Conservation (phyloP, 2,888 invertebrate genomes). For the Meandrusa payeni region DNA sequence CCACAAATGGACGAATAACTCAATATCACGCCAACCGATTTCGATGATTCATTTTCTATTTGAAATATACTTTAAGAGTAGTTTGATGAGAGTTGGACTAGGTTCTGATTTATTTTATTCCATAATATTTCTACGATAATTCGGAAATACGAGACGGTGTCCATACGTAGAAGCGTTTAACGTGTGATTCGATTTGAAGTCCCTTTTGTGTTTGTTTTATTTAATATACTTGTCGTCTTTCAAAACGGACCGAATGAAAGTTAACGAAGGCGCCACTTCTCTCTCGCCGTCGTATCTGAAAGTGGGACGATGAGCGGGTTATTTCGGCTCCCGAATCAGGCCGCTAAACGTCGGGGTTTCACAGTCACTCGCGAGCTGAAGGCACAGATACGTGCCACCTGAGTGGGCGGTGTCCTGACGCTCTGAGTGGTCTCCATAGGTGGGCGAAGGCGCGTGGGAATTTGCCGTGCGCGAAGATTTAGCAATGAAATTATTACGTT, state of each 20-base stretch:
- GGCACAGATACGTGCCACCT: conserved; percentile 52
- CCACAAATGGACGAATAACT: too few relatives aligned
- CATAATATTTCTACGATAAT: too few relatives aligned
- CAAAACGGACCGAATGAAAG: conserved; percentile 1
- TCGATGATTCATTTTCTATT: too few relatives aligned
- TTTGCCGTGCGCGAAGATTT: conserved; percentile 5
- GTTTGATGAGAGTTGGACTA: too few relatives aligned
- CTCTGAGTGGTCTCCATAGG: conserved; percentile 32
- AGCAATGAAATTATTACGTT: conserved; percentile 14
- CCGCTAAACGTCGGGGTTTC: conserved; percentile 70
- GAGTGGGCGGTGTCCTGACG: conserved; percentile 48
- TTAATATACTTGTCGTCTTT: too few relatives aligned
- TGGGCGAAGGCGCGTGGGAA: conserved; percentile 15
- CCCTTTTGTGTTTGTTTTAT: too few relatives aligned
- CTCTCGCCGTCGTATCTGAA: conserved; percentile 31
- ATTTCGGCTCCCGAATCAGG: conserved; percentile 73
- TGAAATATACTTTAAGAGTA: too few relatives aligned
- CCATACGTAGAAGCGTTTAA: too few relatives aligned
- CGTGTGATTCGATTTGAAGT: too few relatives aligned
- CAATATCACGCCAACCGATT: too few relatives aligned
- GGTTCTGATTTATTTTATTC: too few relatives aligned
- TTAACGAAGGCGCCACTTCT: conserved; percentile 9
- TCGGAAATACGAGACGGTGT: too few relatives aligned
- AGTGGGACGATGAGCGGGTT: conserved; percentile 64
- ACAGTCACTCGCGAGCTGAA: conserved; percentile 50